phyloP scores from a whole-genome alignment of 1,140 invertebrate genomes.

The Lepidurus couesii region DNA sequence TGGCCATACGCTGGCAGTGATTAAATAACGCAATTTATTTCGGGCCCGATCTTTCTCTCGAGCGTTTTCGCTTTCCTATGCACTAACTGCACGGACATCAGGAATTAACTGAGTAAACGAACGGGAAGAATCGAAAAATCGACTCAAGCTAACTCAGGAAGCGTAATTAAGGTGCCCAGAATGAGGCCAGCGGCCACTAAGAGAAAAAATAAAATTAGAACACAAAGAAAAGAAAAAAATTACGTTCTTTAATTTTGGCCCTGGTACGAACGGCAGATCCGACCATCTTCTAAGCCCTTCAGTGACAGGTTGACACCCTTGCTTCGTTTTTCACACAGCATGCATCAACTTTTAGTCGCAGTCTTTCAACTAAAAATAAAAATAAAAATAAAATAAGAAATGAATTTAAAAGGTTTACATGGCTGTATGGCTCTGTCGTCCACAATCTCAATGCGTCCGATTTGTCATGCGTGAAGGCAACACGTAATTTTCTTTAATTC shows the following conservation, averaged over 20 bases:
- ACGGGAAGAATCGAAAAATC: not conserved
- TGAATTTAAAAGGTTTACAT: too few species aligned
- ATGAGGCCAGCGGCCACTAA: not conserved
- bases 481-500: too few species aligned
- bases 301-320: conserved; percentile 21
- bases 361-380: not conserved
- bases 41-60: not conserved
- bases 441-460: too few species aligned
- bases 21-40: not conserved
- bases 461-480: too few species aligned
- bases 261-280: not conserved
- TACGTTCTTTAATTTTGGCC: too few species aligned
- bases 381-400: not conserved
- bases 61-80: not conserved
- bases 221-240: not conserved
- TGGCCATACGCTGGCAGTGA: conserved; percentile 8
- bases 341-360: not conserved
- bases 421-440: too few species aligned
- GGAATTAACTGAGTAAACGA: not conserved
- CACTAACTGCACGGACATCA: not conserved
- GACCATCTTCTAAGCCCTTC: not conserved
- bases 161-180: not conserved
- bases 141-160: not conserved
- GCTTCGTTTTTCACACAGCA: conserved; percentile 13
- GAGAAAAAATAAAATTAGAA: not conserved